Evolutionary conservation across 2,888 invertebrate species (phyloP).

Genomic region (Drymonia ruficornis): DNA sequence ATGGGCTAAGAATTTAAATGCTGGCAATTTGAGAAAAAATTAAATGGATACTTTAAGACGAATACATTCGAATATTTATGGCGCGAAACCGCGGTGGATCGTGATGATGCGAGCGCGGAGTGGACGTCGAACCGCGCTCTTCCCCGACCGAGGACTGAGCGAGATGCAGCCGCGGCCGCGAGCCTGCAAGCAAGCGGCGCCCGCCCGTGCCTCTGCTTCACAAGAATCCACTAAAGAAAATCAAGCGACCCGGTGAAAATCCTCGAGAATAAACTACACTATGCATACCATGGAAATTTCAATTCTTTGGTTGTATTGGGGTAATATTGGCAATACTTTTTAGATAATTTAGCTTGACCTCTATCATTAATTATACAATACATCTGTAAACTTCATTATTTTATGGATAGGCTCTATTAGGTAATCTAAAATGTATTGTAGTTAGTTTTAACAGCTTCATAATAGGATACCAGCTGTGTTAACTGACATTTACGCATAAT

Average conservation of each 20-base stretch:
- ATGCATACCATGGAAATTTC: background rate
- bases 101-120: constrained; percentile 38
- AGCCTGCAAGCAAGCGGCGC: constrained; percentile 14
- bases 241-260: constrained; percentile 25
- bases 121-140: constrained; percentile 64
- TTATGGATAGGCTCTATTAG: too few species aligned
- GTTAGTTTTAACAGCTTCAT: too few species aligned
- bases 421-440: too few species aligned
- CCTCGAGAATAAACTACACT: constrained; percentile 7
- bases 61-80: constrained; percentile 9
- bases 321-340: too few species aligned
- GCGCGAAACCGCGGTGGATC: constrained; percentile 50
- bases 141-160: constrained; percentile 58
- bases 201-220: constrained; percentile 11
- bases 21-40: constrained; percentile 26
- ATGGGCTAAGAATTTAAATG: constrained; percentile 20
- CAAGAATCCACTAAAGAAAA: constrained; percentile 32
- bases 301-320: background rate
- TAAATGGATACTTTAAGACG: background rate
- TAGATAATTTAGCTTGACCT: too few species aligned
- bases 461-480: too few species aligned
- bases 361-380: too few species aligned
- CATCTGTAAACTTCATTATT: too few species aligned
- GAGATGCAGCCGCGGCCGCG: constrained; percentile 20
- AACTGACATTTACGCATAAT: too few species aligned